A percentile compares a stretch with the other conserved stretches of the same genome.
phyloP scores from a whole-genome alignment of 1,140 invertebrate species.

The Neotoxoptera formosana region DNA sequence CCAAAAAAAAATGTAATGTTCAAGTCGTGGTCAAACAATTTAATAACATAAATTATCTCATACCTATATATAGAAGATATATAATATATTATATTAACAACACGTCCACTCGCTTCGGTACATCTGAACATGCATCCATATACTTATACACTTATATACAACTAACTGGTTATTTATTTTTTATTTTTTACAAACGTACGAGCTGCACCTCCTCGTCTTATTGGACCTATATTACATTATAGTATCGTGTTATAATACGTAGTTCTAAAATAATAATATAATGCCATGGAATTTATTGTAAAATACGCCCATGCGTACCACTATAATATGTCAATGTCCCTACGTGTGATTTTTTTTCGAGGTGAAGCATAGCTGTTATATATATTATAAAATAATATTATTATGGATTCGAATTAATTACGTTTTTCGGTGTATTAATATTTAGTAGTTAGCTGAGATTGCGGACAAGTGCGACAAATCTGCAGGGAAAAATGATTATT shows the following conservation, averaged over 20 bases:
- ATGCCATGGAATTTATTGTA: not conserved
- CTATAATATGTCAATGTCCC: not conserved
- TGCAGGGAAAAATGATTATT: not conserved
- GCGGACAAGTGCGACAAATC: not conserved
- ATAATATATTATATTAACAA: not conserved
- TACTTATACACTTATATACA: not conserved
- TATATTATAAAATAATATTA: not conserved
- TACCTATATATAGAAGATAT: not conserved
- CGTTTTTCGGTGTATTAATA: not conserved
- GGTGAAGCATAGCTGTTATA: not conserved
- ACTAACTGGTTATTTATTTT: not conserved
- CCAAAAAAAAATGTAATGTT: not conserved
- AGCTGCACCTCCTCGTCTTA: not conserved
- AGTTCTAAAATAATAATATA: not conserved
- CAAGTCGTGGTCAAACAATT: not conserved
- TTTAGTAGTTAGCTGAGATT: not conserved
- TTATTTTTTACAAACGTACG: not conserved
- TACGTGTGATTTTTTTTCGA: not conserved
- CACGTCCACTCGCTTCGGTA: not conserved
- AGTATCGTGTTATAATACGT: not conserved
- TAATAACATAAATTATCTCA: constrained; percentile 16
- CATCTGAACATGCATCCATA: not conserved
- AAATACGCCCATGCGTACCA: not conserved
- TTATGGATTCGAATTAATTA: not conserved
- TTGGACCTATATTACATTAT: not conserved